Base-by-base conservation (phyloP, 2,113 vertebrate genomes). In the Perca fluviatilis region DNA sequence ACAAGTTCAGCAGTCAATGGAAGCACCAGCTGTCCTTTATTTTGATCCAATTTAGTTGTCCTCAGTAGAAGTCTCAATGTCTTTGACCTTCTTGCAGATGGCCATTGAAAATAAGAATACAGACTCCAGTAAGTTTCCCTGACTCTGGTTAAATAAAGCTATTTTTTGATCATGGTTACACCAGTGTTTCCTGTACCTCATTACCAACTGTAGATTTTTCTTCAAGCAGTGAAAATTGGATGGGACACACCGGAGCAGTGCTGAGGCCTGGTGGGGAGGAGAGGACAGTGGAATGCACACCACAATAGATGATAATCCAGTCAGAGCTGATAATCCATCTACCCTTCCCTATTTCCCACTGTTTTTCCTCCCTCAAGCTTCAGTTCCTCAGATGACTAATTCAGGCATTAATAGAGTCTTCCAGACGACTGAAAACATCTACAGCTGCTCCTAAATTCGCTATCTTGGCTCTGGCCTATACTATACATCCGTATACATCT, bases 241-340 rank as follows among this genome's bases (percentile, higher is more conserved):
- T 84, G 80, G 70, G 68, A 85, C 82, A 64, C 13, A 10, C 40
- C 33, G 25, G 77, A 84, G 79, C 77, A 63, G 64, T 5, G 18
- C 67, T 58, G 46, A 79, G 80, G 76, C n/a, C 33, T 77, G 72
- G 54, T 80, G 61, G 70, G 82, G 77, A 86, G 71, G 65, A 86
- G 84, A 89, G 74, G 83, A 88, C 76, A 82, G 80, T 79, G 88
- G 92, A 94, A 93, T 91, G 91, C 86, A 89, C 89, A 88, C 90
- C 82, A 81, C 87, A 88, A 89, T 91, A 90, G 86, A 94, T 93
- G 91, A 93, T 94, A 94, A 93, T 93, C 93, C 93, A 93, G 82
- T 84, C 74, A 86, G 88, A 92, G 87, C 88, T 92, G 92, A 90
- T 94, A 94, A 95, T 93, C 92, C 85, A 89, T 74, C 86, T 77